Evolutionary conservation across 92 coral and sea anemone species (phyloP).

Genomic region (Actinernus sp.): DNA sequence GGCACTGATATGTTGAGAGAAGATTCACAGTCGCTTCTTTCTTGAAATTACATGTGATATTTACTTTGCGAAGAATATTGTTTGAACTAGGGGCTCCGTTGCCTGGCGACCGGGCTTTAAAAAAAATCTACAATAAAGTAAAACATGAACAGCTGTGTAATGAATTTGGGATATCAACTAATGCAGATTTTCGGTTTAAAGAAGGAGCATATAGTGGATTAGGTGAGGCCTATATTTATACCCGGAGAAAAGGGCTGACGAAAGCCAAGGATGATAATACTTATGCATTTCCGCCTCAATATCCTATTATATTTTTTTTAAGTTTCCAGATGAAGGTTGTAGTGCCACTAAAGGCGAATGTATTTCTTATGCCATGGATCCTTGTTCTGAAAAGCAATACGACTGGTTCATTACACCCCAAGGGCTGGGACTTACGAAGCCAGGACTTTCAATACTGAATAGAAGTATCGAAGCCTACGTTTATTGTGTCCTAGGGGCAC

Average conservation of each 20-base stretch:
- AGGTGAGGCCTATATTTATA: too few relatives aligned
- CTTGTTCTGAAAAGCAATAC: too few relatives aligned
- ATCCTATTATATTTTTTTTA: too few relatives aligned
- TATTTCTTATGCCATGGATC: too few relatives aligned
- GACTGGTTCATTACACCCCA: neutral
- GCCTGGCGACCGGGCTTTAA: neutral
- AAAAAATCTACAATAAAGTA: neutral
- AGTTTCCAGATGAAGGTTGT: slow-evolving; percentile 8
- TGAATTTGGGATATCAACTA: too few relatives aligned
- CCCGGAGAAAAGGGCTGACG: too few relatives aligned
- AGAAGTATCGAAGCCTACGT: slow-evolving; percentile 17
- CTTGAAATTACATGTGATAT: slow-evolving; percentile 32
- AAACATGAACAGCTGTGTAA: too few relatives aligned
- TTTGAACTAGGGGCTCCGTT: slow-evolving; percentile 11
- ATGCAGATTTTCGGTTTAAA: too few relatives aligned
- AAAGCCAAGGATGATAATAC: too few relatives aligned
- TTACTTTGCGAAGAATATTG: slow-evolving; percentile 20
- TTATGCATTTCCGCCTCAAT: too few relatives aligned
- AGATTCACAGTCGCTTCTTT: neutral
- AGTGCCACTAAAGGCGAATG: too few relatives aligned
- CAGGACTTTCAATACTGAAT: slow-evolving; percentile 10
- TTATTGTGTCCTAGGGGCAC: slow-evolving; percentile 11
- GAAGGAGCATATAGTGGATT: too few relatives aligned
- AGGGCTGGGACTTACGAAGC: slow-evolving; percentile 11
- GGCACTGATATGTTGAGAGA: neutral